Base-by-base conservation (phyloP, 1,140 invertebrate genomes). In the Pentalonia nigronervosa region DNA sequence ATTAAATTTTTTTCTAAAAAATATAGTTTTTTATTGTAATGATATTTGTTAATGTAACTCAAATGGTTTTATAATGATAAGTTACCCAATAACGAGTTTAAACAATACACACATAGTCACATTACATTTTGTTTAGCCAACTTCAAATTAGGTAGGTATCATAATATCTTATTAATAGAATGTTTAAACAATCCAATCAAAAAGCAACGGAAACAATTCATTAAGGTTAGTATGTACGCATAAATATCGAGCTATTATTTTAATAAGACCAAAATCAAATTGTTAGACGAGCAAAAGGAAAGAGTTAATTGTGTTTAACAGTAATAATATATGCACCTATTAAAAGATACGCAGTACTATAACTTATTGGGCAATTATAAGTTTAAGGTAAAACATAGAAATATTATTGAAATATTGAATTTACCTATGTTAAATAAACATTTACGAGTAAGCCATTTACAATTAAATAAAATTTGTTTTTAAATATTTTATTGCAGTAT, bases 171-270 rank as follows among this genome's bases (percentile, higher is more conserved):
- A 56, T 89, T 89, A 89, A 89, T 25, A 41, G 21, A 56, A 56
- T 17, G 11, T 56, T 56, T 56, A 56, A 90, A 0, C 36, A 34
- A 90, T 45, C 53, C 89, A 21, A 60, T n/a, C 25, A n/a, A 67
- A 90, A 45, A 45, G 1, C 25, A 90, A 90, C 89, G 89, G 89
- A 90, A 90, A 90, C 41, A 34, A 67, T 90, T 90, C 36, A 67
- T 90, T 90, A 90, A 47, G 36, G 21, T 45, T 23, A 50, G 7
- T 88, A 47, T 56, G 53, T 25, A 41, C 45, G 11, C 14, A 45
- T n/a, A 67, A 90, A 90, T 21, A 67, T 17, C 36, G 89, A 67
- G 89, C 89, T 60, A 60, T 90, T 90, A 90, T 90, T 89, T 89
- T 89, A 89, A 89, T 48, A 53, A 89, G 34, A 89, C 50, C 34